Evolutionary conservation across 2,888 invertebrate species (phyloP), one percentile per base, ranked within the genome.

Genomic region (Omphaloscelis lunosa): DNA sequence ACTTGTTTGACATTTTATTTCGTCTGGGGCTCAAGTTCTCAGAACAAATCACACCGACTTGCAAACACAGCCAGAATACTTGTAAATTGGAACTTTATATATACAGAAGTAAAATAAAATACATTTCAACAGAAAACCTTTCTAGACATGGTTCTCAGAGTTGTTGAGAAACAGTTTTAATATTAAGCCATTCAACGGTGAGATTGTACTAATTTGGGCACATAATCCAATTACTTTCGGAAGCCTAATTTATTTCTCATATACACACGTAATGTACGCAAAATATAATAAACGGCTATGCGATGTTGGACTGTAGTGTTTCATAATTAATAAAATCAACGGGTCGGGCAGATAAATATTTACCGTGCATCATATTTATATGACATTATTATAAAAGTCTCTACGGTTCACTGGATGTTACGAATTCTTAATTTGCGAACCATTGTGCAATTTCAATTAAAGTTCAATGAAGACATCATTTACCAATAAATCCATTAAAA

Each of bases 381-480:
- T 85, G 80, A 85, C 72, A 86, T 81, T 88, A 88, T 85, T 90
- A 91, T 90, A 90, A 82, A 86, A 90, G 90, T 90, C 86, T 82
- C 78, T 80, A 84, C 87, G 86, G 87, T 89, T 91, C 89, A 89
- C 84, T 89, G 90, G 80, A 88, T 86, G 89, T 84, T 84, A 89
- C 87, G 85, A 88, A 91, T 89, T 85, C 89, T 90, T 88, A 89
- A 91, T 91, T 90, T 88, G 85, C 81, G 83, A 89, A 88, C 81
- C 81, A 87, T 89, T 89, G 87, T 89, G 87, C 80, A 90, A 90
- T 90, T 90, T 88, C 87, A 92, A 93, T 94, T 92, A 92, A 91
- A 91, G 82, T 89, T 90, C 88, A 91, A 92, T 92, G 88, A 90
- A 93, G 89, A 91, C 89, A 90, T 92, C 82, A 91, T 90, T 91